A percentile compares a stretch with the other conserved stretches of the same genome.
These are phyloP conservation scores for Coptodon rendalli DNA, from an alignment of 2,113 vertebrate genomes.

Conservation along the genomic window DNA sequence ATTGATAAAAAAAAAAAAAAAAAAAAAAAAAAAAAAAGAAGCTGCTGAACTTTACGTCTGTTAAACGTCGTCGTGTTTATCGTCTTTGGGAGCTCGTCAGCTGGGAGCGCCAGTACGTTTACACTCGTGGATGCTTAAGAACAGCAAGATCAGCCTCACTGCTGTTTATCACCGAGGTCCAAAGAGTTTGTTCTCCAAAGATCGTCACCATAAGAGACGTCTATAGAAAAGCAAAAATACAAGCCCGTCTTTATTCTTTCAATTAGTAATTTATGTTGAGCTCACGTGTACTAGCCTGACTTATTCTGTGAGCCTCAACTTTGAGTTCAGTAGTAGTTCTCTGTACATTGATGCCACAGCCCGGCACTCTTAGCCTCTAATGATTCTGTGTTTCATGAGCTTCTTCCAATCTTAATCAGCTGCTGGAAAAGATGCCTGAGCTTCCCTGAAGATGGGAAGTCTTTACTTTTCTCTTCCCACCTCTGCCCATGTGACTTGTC, in stretches of 20 bases:
- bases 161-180: neutral
- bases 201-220: neutral
- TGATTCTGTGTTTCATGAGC: neutral
- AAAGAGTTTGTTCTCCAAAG: neutral
- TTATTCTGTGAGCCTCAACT: rapidly evolving
- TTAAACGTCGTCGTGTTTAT: neutral
- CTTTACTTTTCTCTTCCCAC: neutral
- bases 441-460: neutral
- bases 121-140: neutral
- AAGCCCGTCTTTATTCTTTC: neutral
- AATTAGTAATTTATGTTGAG: neutral
- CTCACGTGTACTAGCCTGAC: rapidly evolving
- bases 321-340: neutral
- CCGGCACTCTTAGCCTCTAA: neutral
- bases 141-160: rapidly evolving
- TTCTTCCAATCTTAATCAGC: neutral
- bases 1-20: too few species aligned
- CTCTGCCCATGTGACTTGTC: neutral
- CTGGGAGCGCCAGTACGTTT: neutral
- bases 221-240: neutral
- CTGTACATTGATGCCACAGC: rapidly evolving
- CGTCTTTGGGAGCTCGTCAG: neutral
- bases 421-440: neutral
- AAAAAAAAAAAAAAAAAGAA: too few species aligned
- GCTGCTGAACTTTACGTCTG: neutral